A percentile compares a stretch with the other conserved stretches of the same genome.
These are phyloP conservation scores for Sepiola atlantica DNA, from an alignment of 2,888 invertebrate genomes.

Conservation along the genomic window DNA sequence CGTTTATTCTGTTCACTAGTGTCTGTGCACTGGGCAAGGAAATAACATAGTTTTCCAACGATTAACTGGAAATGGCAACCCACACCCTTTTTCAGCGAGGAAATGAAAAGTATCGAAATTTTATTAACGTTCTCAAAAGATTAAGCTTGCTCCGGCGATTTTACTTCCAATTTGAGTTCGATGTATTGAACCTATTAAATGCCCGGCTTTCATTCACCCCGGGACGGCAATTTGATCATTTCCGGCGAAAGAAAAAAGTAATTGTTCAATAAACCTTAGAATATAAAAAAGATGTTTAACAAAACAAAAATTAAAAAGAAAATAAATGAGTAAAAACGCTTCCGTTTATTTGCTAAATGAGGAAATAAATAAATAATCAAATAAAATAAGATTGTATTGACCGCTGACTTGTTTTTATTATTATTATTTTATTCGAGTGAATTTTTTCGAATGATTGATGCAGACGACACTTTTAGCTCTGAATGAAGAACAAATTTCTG, in stretches of 20 bases:
- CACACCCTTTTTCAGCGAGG: background rate
- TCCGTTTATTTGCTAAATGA: background rate
- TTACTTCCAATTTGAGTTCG: slow-evolving; percentile 32
- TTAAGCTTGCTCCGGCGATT: slow-evolving; percentile 32
- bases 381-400: slow-evolving; percentile 15
- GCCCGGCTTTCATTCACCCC: slow-evolving; percentile 10
- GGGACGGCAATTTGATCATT: slow-evolving; percentile 9
- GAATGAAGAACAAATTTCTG: background rate
- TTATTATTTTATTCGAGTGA: background rate
- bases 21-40: background rate
- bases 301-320: no score
- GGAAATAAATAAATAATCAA: slow-evolving; percentile 5
- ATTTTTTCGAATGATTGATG: slow-evolving; percentile 16
- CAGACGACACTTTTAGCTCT: slow-evolving; percentile 20
- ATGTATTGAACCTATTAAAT: slow-evolving; percentile 32
- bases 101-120: slow-evolving; percentile 22
- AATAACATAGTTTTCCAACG: background rate
- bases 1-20: background rate
- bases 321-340: background rate
- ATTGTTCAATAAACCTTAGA: background rate
- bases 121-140: slow-evolving; percentile 32
- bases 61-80: background rate
- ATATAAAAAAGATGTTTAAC: background rate
- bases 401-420: background rate
- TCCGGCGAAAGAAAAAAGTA: slow-evolving; percentile 32